These are phyloP conservation scores for Lagopus leucura DNA, from an alignment of 2,113 vertebrate species.

Conservation along the genomic window DNA sequence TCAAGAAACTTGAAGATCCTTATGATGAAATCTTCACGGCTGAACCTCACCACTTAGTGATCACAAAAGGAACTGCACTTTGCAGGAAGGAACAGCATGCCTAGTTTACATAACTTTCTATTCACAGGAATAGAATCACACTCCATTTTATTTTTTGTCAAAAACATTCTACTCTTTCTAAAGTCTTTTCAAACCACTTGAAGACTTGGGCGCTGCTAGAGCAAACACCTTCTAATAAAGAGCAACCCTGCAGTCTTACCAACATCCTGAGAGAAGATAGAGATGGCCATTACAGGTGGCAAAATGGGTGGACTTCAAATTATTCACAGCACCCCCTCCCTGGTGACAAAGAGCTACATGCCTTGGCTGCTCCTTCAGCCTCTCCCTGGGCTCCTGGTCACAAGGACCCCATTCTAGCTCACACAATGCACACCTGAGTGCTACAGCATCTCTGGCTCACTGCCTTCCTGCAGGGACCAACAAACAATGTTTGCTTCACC, in stretches of 20 bases:
- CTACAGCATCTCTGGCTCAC: not conserved
- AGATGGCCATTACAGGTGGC: rapidly evolving
- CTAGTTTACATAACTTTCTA: not conserved
- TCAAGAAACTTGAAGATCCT: not conserved
- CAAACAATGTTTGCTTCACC: not conserved
- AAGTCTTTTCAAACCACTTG: not conserved
- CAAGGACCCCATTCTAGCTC: not conserved
- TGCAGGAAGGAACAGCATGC: not conserved
- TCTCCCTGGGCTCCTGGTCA: not conserved
- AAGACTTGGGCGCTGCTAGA: not conserved
- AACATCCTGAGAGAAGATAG: not conserved
- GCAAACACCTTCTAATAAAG: not conserved
- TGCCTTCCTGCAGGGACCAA: not conserved
- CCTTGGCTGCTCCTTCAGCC: not conserved
- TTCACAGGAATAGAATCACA: not conserved
- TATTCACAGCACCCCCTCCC: not conserved
- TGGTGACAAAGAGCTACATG: rapidly evolving
- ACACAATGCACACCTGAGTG: rapidly evolving
- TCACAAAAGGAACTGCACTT: not conserved
- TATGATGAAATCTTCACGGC: not conserved
- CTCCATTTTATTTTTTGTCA: not conserved
- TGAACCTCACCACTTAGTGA: conserved; percentile 30
- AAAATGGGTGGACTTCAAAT: not conserved
- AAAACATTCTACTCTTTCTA: not conserved
- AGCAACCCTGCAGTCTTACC: not conserved